phyloP scores from a whole-genome alignment of 2,113 vertebrate species.

The Prochilodus magdalenae region DNA sequence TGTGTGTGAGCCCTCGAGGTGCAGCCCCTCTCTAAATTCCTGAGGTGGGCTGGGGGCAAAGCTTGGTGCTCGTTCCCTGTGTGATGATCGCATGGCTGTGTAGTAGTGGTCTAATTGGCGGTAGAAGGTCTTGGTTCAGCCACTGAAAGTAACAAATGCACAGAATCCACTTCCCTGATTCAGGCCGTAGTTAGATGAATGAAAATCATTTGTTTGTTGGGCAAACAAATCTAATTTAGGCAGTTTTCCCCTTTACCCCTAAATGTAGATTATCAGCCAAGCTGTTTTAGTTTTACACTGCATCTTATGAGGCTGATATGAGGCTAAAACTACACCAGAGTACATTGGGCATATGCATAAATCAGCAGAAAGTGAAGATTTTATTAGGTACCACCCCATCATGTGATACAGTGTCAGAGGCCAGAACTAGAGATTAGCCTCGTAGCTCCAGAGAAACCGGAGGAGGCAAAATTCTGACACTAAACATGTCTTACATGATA shows the following conservation, averaged over 20 bases:
- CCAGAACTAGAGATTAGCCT: not conserved
- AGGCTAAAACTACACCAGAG: not conserved
- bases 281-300: not conserved
- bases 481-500: not conserved
- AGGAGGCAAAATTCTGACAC: too few relatives aligned
- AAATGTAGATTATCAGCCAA: not conserved
- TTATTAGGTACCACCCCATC: too few relatives aligned
- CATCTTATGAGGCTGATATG: not conserved
- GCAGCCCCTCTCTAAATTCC: constrained; percentile 1
- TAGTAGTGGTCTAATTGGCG: constrained; percentile 34
- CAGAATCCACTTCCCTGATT: not conserved
- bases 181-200: not conserved
- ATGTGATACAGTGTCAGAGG: too few relatives aligned
- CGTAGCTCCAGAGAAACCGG: not conserved
- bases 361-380: not conserved
- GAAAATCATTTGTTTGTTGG: not conserved
- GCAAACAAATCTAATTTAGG: not conserved
- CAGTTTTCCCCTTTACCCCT: not conserved
- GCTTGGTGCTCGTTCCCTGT: constrained; percentile 51
- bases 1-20: constrained; percentile 64
- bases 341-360: too few relatives aligned
- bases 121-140: not conserved
- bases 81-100: constrained; percentile 57
- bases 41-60: constrained; percentile 34
- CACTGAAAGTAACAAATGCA: not conserved